Conservation (phyloP, 2,888 invertebrate species). For the Agrotis segetum region DNA sequence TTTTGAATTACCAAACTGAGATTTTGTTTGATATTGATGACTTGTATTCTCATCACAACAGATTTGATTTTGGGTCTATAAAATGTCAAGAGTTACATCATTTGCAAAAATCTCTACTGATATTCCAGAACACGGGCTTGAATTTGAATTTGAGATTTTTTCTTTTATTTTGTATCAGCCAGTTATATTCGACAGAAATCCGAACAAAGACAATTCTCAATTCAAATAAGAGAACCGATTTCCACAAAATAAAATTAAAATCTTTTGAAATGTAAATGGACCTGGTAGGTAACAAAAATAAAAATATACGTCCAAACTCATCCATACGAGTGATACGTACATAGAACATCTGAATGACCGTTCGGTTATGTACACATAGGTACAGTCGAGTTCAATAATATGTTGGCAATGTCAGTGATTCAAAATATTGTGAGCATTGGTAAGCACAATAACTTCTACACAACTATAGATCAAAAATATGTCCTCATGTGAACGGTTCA, state of each 20-base stretch:
- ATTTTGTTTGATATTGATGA: background rate
- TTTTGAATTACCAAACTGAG: background rate
- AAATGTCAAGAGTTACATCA: background rate
- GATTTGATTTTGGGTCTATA: background rate
- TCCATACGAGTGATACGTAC: conserved; percentile 49
- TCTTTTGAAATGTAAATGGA: conserved; percentile 12
- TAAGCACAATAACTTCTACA: no score
- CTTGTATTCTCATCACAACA: background rate
- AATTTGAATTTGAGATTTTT: conserved; percentile 6
- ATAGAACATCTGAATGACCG: conserved; percentile 53
- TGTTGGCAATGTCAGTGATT: no score
- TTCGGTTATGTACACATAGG: conserved; percentile 31
- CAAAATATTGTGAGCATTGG: no score
- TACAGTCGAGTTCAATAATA: no score
- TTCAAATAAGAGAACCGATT: no score
- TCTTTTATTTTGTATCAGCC: background rate
- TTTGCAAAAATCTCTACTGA: background rate
- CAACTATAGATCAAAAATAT: no score
- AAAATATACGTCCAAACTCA: conserved; percentile 30
- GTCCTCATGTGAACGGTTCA: no score
- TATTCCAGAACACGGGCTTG: background rate
- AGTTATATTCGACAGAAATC: background rate
- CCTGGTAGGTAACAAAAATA: conserved; percentile 18
- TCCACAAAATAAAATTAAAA: background rate
- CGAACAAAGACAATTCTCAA: background rate